Evolutionary conservation across 2,888 invertebrate species (phyloP), one percentile per base, ranked within the genome.

Genomic region (Emesis castigata): DNA sequence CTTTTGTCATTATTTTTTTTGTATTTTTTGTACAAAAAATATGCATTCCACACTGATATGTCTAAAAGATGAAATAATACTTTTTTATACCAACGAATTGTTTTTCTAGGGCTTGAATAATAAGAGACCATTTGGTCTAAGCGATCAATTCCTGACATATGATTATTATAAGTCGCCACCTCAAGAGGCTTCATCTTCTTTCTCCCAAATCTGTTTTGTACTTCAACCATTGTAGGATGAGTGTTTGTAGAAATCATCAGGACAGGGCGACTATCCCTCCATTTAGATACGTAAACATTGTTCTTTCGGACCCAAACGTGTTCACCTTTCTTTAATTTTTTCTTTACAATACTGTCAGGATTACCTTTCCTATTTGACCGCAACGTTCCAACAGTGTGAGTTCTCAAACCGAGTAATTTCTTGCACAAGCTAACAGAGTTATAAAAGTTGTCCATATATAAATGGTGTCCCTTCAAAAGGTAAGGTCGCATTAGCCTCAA

Each of bases 21-120:
- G 16, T 73, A 80, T 66, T 77, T 80, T 72, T 61, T 77, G 66
- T 64, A 77, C 48, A 80, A 61, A 74, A 68, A 87, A 82, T 73
- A 89, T 72, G 85, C 75, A 84, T 89, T 89, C 87, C 86, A 88
- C 65, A 87, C 82, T 58, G 87, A 88, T 26, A 26, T 82, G 75
- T 89, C 88, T 58, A 88, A 79, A 65, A 87, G 70, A 79, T 89
- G 89, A 84, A 90, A 89, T 26, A 88, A 83, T 74, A 89, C 85
- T 77, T 89, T 90, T 84, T 89, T 88, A 74, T 89, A 90, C 26
- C 26, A 26, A 26, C 86, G 73, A 72, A 89, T 89, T 44, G 88
- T 88, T 85, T 89, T 89, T 69, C 87, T 72, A 61, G 89, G 89
- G 26, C 62, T 48, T n/a, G 77, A 78, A 69, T 84, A 84, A 75